Conservation (phyloP, 2,113 vertebrate species). For the Melanotaenia duboulayi region DNA sequence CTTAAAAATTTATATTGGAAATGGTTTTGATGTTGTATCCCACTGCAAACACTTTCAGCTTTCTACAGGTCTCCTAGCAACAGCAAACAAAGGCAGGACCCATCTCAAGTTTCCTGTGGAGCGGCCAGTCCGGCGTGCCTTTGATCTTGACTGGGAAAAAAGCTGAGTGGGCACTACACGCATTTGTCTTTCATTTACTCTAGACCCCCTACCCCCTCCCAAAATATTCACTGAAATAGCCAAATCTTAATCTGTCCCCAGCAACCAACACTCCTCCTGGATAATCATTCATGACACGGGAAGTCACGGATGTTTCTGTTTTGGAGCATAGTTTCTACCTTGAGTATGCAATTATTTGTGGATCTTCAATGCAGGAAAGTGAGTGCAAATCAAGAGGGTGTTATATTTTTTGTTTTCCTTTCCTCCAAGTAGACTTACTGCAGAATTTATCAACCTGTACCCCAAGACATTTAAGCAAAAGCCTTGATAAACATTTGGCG, state of each 20-base stretch:
- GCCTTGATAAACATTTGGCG: conserved; percentile 38
- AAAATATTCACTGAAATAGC: conserved; percentile 79
- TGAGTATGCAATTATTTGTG: conserved; percentile 45
- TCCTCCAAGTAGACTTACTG: conserved; percentile 31
- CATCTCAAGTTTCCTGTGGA: conserved; percentile 88
- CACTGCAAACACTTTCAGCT: conserved; percentile 85
- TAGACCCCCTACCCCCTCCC: conserved; percentile 52
- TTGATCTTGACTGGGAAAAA: conserved; percentile 90
- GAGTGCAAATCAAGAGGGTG: conserved; percentile 13
- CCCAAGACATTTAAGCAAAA: conserved; percentile 30
- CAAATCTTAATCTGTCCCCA: conserved; percentile 84
- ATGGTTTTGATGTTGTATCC: conserved; percentile 86
- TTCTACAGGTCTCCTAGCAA: conserved; percentile 85
- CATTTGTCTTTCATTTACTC: conserved; percentile 87
- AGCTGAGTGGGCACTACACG: conserved; percentile 87
- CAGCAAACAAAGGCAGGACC: conserved; percentile 87
- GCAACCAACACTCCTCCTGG: conserved; percentile 64
- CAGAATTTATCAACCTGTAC: conserved; percentile 42
- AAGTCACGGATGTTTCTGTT: conserved; percentile 62
- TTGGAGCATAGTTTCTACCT: conserved; percentile 34
- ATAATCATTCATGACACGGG: conserved; percentile 74
- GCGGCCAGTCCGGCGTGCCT: conserved; percentile 83
- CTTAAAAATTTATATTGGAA: conserved; percentile 86
- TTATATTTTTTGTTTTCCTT: conserved; percentile 42
- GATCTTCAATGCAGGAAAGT: conserved; percentile 18